Evolutionary conservation across 2,113 vertebrate species (phyloP).

Genomic region (Serinus canaria): DNA sequence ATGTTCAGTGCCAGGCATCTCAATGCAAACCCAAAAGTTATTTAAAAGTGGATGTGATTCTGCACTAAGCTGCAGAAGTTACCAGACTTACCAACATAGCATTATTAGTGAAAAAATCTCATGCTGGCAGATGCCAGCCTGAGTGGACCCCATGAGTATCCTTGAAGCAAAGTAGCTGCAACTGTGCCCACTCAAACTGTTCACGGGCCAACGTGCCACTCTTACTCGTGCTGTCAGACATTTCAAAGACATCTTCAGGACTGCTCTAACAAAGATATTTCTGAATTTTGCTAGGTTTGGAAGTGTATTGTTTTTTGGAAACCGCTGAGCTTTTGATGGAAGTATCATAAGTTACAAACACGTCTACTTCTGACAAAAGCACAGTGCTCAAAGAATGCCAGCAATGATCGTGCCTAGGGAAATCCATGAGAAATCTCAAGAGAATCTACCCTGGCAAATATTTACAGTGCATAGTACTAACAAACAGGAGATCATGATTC

Average conservation of each 20-base stretch:
- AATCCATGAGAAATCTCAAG: constrained; percentile 5
- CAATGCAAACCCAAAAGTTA: background rate
- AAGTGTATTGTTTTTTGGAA: background rate
- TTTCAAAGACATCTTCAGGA: background rate
- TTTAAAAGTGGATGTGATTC: background rate
- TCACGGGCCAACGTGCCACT: rapidly evolving
- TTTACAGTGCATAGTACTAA: constrained; percentile 5
- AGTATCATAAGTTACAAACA: background rate
- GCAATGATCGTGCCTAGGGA: background rate
- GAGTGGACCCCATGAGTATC: rapidly evolving
- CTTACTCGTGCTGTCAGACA: rapidly evolving
- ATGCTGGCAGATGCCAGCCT: background rate
- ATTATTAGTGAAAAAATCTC: background rate
- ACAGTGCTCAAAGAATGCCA: background rate
- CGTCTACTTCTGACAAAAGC: background rate
- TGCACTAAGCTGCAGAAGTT: background rate
- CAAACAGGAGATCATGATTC: constrained; percentile 43
- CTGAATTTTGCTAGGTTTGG: background rate
- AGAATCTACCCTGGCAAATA: constrained; percentile 33
- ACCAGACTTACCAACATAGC: background rate
- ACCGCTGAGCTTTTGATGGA: background rate
- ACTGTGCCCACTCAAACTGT: background rate
- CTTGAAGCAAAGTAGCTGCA: background rate
- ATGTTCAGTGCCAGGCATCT: background rate
- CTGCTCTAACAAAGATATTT: background rate